Conservation (phyloP, 1,140 invertebrate genomes). For the Halesus radiatus region DNA sequence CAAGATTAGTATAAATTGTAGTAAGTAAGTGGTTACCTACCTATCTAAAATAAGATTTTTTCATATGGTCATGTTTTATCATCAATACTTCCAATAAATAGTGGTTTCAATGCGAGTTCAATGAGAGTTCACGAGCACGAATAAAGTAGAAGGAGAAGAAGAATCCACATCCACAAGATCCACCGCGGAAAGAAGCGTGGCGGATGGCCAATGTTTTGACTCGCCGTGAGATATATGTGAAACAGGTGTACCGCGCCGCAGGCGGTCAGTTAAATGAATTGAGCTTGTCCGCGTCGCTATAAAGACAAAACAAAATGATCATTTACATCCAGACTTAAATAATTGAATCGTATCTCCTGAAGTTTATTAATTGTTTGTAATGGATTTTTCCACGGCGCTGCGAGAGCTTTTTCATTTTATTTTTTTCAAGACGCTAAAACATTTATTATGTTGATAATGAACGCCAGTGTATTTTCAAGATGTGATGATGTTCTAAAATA, state of each 20-base stretch:
- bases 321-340: constrained; percentile 43
- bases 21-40: too few relatives aligned
- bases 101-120: too few relatives aligned
- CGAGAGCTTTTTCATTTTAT: constrained; percentile 14
- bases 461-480: background rate
- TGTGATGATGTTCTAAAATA: background rate
- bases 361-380: constrained; percentile 42
- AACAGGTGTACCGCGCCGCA: constrained; percentile 36
- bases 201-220: constrained; percentile 16
- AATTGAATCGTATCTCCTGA: constrained; percentile 45
- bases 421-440: background rate
- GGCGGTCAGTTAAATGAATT: constrained; percentile 41
- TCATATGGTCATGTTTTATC: too few relatives aligned
- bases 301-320: constrained; percentile 42
- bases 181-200: background rate
- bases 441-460: background rate
- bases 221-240: constrained; percentile 21
- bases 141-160: too few relatives aligned
- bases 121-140: too few relatives aligned
- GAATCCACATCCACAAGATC: too few relatives aligned
- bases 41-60: too few relatives aligned
- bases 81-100: too few relatives aligned
- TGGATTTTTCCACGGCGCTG: constrained; percentile 10
- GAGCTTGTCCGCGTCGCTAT: constrained; percentile 28
- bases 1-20: too few relatives aligned